phyloP scores from a whole-genome alignment of 1,140 invertebrate genomes.

The Bombus breviceps region DNA sequence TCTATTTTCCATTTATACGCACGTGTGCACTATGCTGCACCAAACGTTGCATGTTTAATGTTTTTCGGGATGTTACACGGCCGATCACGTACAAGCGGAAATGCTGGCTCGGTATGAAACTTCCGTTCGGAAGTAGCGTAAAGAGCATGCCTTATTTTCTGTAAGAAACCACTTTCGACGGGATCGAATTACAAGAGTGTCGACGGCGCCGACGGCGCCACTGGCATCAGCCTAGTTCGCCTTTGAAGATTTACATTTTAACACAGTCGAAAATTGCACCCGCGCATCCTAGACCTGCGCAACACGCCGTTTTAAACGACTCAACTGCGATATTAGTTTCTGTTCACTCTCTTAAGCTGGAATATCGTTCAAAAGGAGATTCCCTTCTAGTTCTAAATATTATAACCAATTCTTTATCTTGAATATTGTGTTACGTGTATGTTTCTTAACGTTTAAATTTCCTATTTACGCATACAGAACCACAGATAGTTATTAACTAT shows the following conservation, averaged over 20 bases:
- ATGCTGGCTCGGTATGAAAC: neutral
- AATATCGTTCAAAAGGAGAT: neutral
- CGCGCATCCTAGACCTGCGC: neutral
- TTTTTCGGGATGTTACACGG: conserved; percentile 18
- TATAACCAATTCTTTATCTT: too few species aligned
- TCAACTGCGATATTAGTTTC: neutral
- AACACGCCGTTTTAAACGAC: neutral
- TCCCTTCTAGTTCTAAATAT: too few species aligned
- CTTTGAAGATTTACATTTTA: conserved; percentile 42
- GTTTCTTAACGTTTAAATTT: too few species aligned
- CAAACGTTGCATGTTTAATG: conserved; percentile 44
- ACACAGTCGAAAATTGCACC: conserved; percentile 10
- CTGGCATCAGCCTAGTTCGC: neutral
- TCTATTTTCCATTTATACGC: neutral
- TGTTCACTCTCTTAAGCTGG: neutral
- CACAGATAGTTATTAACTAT: too few species aligned
- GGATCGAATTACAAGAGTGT: conserved; percentile 31
- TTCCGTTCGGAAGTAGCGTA: conserved; percentile 6
- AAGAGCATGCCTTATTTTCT: conserved; percentile 40
- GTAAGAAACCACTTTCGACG: conserved; percentile 39
- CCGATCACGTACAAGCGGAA: conserved; percentile 39
- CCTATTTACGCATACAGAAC: too few species aligned
- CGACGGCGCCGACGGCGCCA: neutral
- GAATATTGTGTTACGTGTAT: too few species aligned
- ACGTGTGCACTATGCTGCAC: neutral